Percentiles rank a stretch among this genome's conserved stretches.
Evolutionary conservation across 2,113 vertebrate species (phyloP).

Genomic region (Mobula birostris): DNA sequence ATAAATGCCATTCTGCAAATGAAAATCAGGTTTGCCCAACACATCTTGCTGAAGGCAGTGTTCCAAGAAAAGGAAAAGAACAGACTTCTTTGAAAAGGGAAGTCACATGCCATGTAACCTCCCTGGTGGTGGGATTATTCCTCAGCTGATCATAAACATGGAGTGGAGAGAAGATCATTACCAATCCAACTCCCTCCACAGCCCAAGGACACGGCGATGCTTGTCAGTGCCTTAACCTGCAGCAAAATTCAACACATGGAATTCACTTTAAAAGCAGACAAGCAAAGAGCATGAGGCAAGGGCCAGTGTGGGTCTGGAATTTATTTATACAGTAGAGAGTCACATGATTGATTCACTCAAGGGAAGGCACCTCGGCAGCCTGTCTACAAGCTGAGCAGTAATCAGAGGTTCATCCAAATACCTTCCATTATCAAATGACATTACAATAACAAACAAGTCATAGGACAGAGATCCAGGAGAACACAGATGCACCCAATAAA

Average conservation of each 20-base stretch:
- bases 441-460: neutral
- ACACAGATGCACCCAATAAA: neutral
- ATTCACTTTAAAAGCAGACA: neutral
- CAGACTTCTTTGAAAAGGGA: neutral
- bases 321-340: neutral
- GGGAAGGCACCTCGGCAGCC: neutral
- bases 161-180: neutral
- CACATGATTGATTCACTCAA: neutral
- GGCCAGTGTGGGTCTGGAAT: neutral
- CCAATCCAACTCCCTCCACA: neutral
- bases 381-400: neutral
- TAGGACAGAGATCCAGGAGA: neutral
- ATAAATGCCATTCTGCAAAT: neutral
- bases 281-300: neutral
- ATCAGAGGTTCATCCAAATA: neutral
- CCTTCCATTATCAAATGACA: conserved; percentile 2
- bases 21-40: neutral
- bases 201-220: too few relatives aligned
- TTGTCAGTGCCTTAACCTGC: neutral
- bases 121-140: too few relatives aligned
- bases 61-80: neutral
- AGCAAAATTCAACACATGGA: neutral
- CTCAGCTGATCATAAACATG: neutral
- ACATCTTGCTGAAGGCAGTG: neutral
- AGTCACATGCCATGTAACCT: neutral